Conservation (phyloP, 2,113 vertebrate genomes). For the Parus major region DNA sequence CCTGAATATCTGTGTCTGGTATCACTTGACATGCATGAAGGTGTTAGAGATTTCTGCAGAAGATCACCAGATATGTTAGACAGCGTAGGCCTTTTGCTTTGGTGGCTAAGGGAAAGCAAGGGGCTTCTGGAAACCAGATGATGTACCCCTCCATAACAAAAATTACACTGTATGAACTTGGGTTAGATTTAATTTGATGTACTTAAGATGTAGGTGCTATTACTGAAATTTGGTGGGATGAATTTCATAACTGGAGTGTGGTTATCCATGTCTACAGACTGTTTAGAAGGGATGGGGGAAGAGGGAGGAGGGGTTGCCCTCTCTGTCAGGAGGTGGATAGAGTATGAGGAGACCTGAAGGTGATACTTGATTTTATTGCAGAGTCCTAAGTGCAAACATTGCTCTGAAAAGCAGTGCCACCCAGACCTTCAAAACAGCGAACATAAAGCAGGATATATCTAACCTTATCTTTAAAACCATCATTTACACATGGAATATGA, state of each 20-base stretch:
- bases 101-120: neutral
- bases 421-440: fast-evolving
- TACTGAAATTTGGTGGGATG: neutral
- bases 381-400: neutral
- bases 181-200: neutral
- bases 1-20: neutral
- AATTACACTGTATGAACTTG: neutral
- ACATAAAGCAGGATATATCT: neutral
- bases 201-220: neutral
- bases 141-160: neutral
- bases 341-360: neutral
- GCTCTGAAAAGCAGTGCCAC: neutral
- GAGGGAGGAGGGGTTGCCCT: fast-evolving
- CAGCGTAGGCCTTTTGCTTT: neutral
- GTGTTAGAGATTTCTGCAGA: neutral
- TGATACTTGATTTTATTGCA: neutral
- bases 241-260: neutral
- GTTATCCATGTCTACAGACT: neutral
- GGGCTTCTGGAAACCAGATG: neutral
- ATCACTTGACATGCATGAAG: neutral
- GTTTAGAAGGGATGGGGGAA: neutral
- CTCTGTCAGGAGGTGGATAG: no score
- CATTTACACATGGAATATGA: neutral
- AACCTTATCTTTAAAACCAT: neutral
- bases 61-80: neutral